phyloP scores from a whole-genome alignment of 92 coral and sea anemone species.

The Phenganax stokvisi region DNA sequence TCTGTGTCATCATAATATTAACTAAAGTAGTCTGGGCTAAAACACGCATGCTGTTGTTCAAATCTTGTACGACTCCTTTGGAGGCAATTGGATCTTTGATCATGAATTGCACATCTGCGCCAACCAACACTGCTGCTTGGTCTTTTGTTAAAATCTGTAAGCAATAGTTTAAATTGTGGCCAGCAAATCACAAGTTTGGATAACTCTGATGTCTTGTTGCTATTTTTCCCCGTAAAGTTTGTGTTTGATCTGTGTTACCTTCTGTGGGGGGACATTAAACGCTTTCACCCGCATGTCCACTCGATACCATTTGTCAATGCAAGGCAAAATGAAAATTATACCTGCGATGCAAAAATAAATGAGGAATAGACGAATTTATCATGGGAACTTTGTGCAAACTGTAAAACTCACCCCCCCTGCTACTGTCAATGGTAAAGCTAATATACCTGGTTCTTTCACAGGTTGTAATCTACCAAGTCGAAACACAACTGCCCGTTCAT shows the following conservation, averaged over 20 bases:
- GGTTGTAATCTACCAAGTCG: slow-evolving; percentile 80
- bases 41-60: slow-evolving; percentile 81
- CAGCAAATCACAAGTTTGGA: background rate
- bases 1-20: slow-evolving; percentile 63
- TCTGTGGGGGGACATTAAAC: slow-evolving; percentile 91
- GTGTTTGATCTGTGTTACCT: slow-evolving; percentile 45
- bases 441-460: slow-evolving; percentile 85
- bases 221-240: too few species aligned
- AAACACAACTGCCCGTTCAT: slow-evolving; percentile 86
- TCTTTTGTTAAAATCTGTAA: slow-evolving; percentile 74
- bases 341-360: slow-evolving; percentile 47
- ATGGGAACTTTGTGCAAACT: background rate
- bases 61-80: slow-evolving; percentile 72
- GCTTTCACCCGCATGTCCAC: slow-evolving; percentile 89
- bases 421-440: background rate
- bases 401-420: background rate
- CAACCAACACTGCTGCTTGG: slow-evolving; percentile 74
- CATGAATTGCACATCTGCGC: slow-evolving; percentile 86
- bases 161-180: background rate
- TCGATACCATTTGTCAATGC: slow-evolving; percentile 72
- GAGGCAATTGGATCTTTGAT: slow-evolving; percentile 74
- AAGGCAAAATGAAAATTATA: slow-evolving; percentile 71
- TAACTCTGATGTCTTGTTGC: background rate
- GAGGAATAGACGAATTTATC: background rate
- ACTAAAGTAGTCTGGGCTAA: slow-evolving; percentile 83